Evolutionary conservation across 2,888 invertebrate species (phyloP), one percentile per base, ranked within the genome.

Genomic region (Temnothorax ravouxi): DNA sequence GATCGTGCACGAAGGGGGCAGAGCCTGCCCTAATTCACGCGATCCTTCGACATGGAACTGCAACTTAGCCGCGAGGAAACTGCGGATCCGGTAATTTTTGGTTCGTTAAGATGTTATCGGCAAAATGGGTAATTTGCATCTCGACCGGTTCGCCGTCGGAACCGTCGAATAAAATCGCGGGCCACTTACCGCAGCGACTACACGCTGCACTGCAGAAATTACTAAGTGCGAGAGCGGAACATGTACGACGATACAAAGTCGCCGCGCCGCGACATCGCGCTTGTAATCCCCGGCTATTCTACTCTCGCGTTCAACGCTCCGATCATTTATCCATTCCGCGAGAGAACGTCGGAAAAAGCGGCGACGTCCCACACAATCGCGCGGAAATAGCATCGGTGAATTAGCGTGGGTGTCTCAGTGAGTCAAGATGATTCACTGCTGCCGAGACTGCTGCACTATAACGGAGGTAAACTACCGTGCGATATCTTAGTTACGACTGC

Each of bases 321-420:
- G 81, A 83, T 88, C 89, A 88, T 91, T 90, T 91, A 92, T 91
- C 87, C 91, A 89, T 86, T 87, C 88, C 88, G 86, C 86, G 85
- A 83, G 87, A 84, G 86, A 87, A 83, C n/a, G 71, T 61, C 38
- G 77, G 52, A 59, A 74, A 81, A 79, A 54, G 52, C 41, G 72
- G 84, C 83, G 67, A 84, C 89, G 83, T 88, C 89, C 90, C 86
- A 90, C 71, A 47, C 89, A 86, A 86, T 84, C 83, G 80, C 80
- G 66, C 67, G 83, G 82, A 88, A 86, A 88, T 87, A 89, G 85
- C 84, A 75, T 84, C 67, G 21, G 72, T 61, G 38, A 81, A 86
- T 90, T 86, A 83, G 76, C 90, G 89, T 89, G 83, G 88, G 89
- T 38, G 87, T 82, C 13, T 44, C 54, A 52, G 66, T 80, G 87